These are phyloP conservation scores for Neomorphus geoffroyi DNA, from an alignment of 2,797 vertebrate species.

Conservation along the genomic window DNA sequence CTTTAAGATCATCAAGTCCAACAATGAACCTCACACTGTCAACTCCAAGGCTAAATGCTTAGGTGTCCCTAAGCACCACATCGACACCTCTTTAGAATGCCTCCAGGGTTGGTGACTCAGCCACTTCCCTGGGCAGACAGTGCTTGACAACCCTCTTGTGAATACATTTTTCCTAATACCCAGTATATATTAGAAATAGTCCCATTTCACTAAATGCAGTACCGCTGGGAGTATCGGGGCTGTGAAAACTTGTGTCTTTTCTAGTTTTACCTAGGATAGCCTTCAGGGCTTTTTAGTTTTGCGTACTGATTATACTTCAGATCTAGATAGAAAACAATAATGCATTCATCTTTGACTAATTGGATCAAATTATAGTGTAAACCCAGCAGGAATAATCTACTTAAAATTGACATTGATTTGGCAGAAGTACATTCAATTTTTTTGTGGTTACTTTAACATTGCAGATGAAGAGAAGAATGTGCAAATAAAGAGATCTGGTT, in stretches of 20 bases:
- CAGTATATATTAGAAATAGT: not conserved
- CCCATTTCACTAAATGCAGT: not conserved
- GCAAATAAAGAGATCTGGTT: constrained; percentile 81
- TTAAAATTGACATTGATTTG: constrained; percentile 66
- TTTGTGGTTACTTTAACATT: constrained; percentile 64
- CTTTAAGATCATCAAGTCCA: no score
- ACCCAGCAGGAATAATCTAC: constrained; percentile 56
- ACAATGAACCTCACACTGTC: no score
- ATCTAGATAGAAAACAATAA: constrained; percentile 11
- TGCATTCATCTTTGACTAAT: constrained; percentile 45
- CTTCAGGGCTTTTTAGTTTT: not conserved
- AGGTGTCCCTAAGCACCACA: no score
- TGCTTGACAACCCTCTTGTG: no score
- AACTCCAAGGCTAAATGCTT: no score
- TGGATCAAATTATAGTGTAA: constrained; percentile 57
- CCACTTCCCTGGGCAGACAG: no score
- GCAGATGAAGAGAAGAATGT: constrained; percentile 75
- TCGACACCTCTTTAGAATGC: no score
- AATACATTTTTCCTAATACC: no score
- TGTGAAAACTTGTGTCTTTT: not conserved
- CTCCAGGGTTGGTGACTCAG: no score
- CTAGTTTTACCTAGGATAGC: not conserved
- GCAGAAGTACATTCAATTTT: constrained; percentile 38
- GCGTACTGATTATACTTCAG: not conserved
- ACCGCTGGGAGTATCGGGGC: not conserved